Evolutionary conservation across 2,888 invertebrate species (phyloP).

Genomic region (Nephrotoma guestfalica): DNA sequence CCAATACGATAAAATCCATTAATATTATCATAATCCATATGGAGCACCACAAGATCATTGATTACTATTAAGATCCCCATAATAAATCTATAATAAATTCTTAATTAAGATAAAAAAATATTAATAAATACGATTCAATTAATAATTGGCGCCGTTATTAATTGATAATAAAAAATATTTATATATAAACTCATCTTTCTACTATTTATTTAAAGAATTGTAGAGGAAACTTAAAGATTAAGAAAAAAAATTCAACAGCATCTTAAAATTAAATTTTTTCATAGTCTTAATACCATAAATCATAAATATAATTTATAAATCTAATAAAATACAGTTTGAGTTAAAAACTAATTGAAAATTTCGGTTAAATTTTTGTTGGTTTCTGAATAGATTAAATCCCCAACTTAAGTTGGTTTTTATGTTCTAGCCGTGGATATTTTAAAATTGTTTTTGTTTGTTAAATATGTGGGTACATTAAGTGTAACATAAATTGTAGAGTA

Average conservation of each 20-base stretch:
- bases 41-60: background rate
- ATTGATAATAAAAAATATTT: background rate
- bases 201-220: background rate
- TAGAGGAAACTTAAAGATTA: background rate
- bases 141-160: background rate
- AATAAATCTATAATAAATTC: background rate
- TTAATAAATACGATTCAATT: background rate
- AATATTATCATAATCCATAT: background rate
- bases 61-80: background rate
- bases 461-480: background rate
- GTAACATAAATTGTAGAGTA: background rate
- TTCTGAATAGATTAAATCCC: background rate
- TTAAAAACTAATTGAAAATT: background rate
- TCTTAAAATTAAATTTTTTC: background rate
- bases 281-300: background rate
- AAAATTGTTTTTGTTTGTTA: background rate
- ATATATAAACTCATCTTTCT: background rate
- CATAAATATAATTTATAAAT: background rate
- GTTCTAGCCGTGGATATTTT: background rate
- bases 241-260: background rate
- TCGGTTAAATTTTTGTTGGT: background rate
- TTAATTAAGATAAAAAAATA: background rate
- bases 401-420: background rate
- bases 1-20: background rate
- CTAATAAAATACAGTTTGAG: background rate